Conservation (phyloP, 2,797 vertebrate species). For the Coracias cyanogaster region DNA sequence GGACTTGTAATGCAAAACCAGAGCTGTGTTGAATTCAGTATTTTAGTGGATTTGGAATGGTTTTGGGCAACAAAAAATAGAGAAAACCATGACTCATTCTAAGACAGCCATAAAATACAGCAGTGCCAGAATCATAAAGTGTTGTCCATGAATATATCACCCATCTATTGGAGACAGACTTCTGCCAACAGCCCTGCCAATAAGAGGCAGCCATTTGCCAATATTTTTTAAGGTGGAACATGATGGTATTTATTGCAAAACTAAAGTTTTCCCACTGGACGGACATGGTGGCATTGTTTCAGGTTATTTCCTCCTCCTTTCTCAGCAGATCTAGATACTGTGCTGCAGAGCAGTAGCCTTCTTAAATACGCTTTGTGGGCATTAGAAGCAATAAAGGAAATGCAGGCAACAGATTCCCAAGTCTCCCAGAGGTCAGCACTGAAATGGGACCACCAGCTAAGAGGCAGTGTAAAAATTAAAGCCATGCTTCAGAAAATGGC, state of each 20-base stretch:
- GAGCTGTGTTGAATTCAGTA: not conserved
- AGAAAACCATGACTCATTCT: slow-evolving; percentile 36
- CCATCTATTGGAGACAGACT: slow-evolving; percentile 5
- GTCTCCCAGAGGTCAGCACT: not conserved
- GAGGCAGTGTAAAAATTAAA: not conserved
- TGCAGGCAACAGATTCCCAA: not conserved
- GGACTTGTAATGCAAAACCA: not conserved
- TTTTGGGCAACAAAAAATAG: not conserved
- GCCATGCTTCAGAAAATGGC: not conserved
- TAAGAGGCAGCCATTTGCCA: not conserved
- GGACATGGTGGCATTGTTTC: not conserved
- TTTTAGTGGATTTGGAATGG: slow-evolving; percentile 1
- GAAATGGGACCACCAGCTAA: not conserved
- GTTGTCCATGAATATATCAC: not conserved
- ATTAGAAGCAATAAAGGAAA: not conserved
- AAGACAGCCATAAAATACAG: slow-evolving; percentile 7
- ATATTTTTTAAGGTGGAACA: slow-evolving; percentile 27
- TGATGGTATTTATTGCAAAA: not conserved
- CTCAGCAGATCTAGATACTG: not conserved
- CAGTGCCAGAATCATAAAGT: slow-evolving; percentile 36
- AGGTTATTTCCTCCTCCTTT: not conserved
- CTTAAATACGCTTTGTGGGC: not conserved
- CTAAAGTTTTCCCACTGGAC: not conserved
- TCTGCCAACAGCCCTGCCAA: not conserved
- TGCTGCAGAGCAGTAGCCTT: not conserved